Base-by-base conservation (phyloP, 1,140 invertebrate genomes). In the Capitella teleta region DNA sequence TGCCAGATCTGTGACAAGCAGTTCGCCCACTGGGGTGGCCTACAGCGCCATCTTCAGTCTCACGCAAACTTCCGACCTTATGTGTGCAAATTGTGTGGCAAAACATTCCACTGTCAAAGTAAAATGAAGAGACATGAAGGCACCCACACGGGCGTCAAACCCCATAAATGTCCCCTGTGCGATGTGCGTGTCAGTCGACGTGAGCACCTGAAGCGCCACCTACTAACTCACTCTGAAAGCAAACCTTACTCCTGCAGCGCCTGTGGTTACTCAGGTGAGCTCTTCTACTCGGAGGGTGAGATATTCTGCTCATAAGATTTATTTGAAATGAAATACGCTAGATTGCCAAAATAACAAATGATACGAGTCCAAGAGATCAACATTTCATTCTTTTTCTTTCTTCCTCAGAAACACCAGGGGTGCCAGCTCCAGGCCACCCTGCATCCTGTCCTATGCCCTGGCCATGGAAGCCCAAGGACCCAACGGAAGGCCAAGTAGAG, bases 131-230 rank as follows among this genome's bases (percentile, higher is more conserved):
- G 52, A 16, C 52, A 53, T 25, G 25, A 43, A 28, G 19, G 42
- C n/a, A 49, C 41, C 5, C 52, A 53, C 37, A 49, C 24, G 18
- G 52, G 46, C 3, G 26, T 53, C 24, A 53, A 53, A 28, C 52
- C 52, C 2, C 49, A 53, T 38, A 49, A 49, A 34, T 53, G 52
- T 53, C 46, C 46, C n/a, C 28, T 53, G 25, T 53, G 52, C 38
- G 32, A 49, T 25, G 19, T 26, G 36, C 36, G 28, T 12, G 16
- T 53, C 2, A 46, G 46, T 21, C 30, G 52, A 28, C 21, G 30
- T 3, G 52, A 53, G 32, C 52, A 53, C 38, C 47, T 53, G 10
- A 53, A 53, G 19, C 36, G 52, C 10, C 52, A 53, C 23, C 38
- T 53, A 23, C 47, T 53, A 12, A 37, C 40, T 4, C 52, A 53